These are phyloP conservation scores for Siderastrea radians DNA, from an alignment of 92 coral and sea anemone species.

Conservation along the genomic window DNA sequence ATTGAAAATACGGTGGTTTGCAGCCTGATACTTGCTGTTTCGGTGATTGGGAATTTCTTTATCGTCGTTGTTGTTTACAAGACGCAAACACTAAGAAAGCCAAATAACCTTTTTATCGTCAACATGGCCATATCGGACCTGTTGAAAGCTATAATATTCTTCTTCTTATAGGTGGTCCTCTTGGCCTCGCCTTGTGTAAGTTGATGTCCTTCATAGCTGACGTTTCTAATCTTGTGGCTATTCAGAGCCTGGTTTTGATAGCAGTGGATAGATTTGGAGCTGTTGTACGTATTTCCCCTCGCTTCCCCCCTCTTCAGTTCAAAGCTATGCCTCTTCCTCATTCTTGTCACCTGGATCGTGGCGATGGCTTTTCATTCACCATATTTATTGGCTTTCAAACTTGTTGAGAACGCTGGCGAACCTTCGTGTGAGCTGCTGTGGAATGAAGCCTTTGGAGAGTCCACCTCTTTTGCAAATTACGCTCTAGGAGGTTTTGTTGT, in stretches of 20 bases:
- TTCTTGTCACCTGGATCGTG: not conserved
- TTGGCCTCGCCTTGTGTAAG: not conserved
- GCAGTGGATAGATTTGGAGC: not conserved
- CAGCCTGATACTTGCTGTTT: not conserved
- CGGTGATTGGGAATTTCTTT: not conserved
- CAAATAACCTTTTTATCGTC: not conserved
- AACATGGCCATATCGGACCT: not conserved
- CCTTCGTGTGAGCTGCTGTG: rapidly evolving
- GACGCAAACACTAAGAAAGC: not conserved
- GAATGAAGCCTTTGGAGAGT: not conserved
- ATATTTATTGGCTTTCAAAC: not conserved
- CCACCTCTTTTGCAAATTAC: not conserved
- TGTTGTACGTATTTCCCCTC: not conserved
- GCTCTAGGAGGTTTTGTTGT: not conserved
- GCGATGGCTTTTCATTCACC: not conserved
- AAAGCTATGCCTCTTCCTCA: not conserved
- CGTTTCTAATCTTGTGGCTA: not conserved
- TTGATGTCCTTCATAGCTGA: not conserved
- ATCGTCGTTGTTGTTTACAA: not conserved
- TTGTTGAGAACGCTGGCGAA: not conserved
- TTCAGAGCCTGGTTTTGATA: not conserved
- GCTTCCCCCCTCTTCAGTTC: not conserved
- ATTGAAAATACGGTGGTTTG: not conserved
- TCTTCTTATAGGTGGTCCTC: not conserved
- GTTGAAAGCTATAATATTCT: not conserved